Base-by-base conservation (phyloP, 2,113 vertebrate genomes). In the Ivindomyrus marchei region DNA sequence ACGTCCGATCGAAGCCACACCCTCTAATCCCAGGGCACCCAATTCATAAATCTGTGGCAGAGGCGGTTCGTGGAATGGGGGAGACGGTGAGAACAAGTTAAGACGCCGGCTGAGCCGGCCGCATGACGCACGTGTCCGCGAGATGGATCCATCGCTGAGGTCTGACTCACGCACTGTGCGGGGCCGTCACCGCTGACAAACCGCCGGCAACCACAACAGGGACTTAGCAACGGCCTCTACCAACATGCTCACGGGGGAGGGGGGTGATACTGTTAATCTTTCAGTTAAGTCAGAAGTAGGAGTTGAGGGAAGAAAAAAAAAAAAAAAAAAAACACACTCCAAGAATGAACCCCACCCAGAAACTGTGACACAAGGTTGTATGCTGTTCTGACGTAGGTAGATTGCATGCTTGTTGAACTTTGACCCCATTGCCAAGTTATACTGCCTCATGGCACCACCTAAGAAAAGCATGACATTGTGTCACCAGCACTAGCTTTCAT, bases 161-260 rank as follows among this genome's bases (percentile, higher is more conserved):
- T 90, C 58, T 85, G 86, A 88, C 86, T 90, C 66, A 88, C 52
- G 36, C 50, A 10, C 70, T n/a, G n/a, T n/a, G n/a, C 39, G 50
- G 85, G 80, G 21, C 47, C 36, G 58, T 46, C 87, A 62, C 21
- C 39, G 0, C 90, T 83, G 86, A 90, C 86, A 89, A 89, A 74
- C 62, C 47, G 50, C 52, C n/a, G 21, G 46, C 50, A 88, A 77
- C 88, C 47, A 89, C 88, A 90, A 91, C 88, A 91, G 19, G 88
- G 87, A 74, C 88, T 87, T 42, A 96, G 89, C 96, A 96, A 92
- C 88, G 36, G 74, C 49, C 96, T 95, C 96, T 96, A 93, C 0
- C 1, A 39, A n/a, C 11, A 52, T 36, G 13, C 49, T 53, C 21
- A 88, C 27, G 36, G 17, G 13, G 45, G 52, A 31, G 50, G 19